phyloP scores from a whole-genome alignment of 1,140 invertebrate species.

The Zaprionus davidi region DNA sequence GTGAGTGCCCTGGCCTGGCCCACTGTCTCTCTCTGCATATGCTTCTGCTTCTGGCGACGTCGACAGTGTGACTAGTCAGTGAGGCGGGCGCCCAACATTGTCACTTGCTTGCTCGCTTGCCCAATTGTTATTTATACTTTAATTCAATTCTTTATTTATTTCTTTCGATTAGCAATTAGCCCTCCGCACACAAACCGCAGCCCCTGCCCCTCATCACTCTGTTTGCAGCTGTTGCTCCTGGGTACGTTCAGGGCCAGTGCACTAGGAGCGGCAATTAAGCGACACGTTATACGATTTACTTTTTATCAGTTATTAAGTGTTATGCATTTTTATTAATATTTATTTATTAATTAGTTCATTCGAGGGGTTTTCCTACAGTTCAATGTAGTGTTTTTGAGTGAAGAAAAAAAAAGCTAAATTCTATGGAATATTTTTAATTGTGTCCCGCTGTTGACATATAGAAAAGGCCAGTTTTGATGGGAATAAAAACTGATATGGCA shows the following conservation, averaged over 20 bases:
- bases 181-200: not conserved
- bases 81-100: conserved; percentile 16
- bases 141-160: conserved; percentile 75
- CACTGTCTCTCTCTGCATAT: conserved; percentile 7
- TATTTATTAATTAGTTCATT: not conserved
- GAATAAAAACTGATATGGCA: too few relatives aligned
- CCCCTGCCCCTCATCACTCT: not conserved
- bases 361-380: too few relatives aligned
- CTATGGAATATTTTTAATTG: too few relatives aligned
- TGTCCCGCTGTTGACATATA: too few relatives aligned
- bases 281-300: not conserved
- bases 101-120: conserved; percentile 14
- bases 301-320: not conserved
- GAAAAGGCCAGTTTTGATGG: too few relatives aligned
- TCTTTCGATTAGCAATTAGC: conserved; percentile 49
- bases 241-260: conserved; percentile 18
- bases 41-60: conserved; percentile 23
- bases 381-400: too few relatives aligned
- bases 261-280: conserved; percentile 16
- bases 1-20: conserved; percentile 45
- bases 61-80: conserved; percentile 43
- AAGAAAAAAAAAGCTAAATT: too few relatives aligned
- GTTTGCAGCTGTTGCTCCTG: not conserved
- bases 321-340: conserved; percentile 38
- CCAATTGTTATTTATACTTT: conserved; percentile 67